Evolutionary conservation across 2,797 vertebrate genomes (phyloP).

Genomic region (Podarcis lilfordi): DNA sequence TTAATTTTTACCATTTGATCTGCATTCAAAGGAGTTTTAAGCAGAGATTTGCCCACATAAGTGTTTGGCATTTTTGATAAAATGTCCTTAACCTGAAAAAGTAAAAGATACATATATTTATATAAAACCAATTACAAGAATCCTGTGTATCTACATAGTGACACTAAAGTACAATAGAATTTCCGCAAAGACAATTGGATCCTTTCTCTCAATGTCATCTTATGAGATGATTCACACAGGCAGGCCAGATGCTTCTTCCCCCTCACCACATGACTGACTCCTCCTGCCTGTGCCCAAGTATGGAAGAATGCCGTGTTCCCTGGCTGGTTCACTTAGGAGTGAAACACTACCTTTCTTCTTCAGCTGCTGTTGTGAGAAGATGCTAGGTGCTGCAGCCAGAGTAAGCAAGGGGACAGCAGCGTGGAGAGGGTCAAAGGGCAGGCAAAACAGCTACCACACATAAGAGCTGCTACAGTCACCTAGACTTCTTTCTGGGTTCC

Average conservation of each 20-base stretch:
- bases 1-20: constrained; percentile 87
- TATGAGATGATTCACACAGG: background rate
- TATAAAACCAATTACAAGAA: background rate
- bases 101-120: constrained; percentile 37
- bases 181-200: background rate
- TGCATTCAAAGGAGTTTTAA: constrained; percentile 82
- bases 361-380: background rate
- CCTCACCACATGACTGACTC: background rate
- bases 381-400: too few species aligned
- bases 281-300: background rate
- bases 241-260: background rate
- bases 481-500: background rate
- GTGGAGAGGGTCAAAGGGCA: background rate
- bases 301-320: background rate
- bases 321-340: background rate
- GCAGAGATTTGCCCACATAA: constrained; percentile 81
- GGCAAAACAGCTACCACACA: background rate
- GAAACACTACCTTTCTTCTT: background rate
- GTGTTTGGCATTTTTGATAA: constrained; percentile 83
- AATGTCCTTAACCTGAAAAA: constrained; percentile 82
- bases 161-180: background rate
- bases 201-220: background rate
- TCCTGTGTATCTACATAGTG: background rate
- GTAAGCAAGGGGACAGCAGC: background rate
- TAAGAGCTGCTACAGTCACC: background rate